Evolutionary conservation across 2,797 vertebrate genomes (phyloP).

Genomic region (Columba guinea): DNA sequence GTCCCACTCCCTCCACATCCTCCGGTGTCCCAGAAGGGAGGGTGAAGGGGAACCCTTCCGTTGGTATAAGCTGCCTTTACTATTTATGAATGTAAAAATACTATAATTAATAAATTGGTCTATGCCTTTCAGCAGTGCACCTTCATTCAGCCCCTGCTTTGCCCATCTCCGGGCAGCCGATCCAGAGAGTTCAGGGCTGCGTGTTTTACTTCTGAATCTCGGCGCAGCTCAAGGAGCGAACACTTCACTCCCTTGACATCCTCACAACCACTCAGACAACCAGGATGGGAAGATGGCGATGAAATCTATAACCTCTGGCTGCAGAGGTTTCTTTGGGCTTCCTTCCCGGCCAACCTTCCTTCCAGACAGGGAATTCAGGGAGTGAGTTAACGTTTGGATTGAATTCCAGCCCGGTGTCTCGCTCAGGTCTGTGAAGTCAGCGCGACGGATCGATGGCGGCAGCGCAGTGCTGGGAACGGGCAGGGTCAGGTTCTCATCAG

Average conservation of each 20-base stretch:
- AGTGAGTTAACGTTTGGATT: neutral
- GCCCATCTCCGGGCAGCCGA: neutral
- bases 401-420: neutral
- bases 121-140: slow-evolving; percentile 1
- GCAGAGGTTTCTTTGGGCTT: neutral
- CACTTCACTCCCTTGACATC: neutral
- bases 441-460: neutral
- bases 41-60: neutral
- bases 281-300: neutral
- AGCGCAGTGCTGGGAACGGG: neutral
- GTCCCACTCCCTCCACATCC: neutral
- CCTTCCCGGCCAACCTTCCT: neutral
- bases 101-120: slow-evolving; percentile 57
- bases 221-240: neutral
- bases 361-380: neutral
- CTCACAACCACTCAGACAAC: neutral
- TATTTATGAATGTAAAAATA: slow-evolving; percentile 68
- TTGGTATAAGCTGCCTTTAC: slow-evolving; percentile 36
- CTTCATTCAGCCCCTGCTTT: neutral
- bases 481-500: neutral
- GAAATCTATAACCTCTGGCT: rapidly evolving
- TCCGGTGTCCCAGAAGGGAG: neutral
- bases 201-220: neutral
- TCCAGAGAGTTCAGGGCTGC: neutral
- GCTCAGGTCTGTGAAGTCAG: neutral